Base-by-base conservation (phyloP, 30 jellyfish, hydroid and myxozoan species). In the Nemopilema nomurai region DNA sequence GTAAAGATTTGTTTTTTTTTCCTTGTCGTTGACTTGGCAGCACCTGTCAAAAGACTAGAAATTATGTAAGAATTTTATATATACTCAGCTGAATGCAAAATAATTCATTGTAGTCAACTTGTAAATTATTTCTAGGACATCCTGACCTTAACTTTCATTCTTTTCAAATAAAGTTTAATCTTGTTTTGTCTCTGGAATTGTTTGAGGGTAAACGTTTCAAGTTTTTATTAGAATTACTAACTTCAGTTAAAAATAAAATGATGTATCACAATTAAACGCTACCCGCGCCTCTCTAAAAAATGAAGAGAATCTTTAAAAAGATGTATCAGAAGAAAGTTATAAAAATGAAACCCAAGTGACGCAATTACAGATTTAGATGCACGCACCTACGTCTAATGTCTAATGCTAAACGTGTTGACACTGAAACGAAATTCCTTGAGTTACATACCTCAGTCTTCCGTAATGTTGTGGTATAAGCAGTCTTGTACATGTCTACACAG, bases 21-120 rank as follows among this genome's bases (percentile, higher is more conserved):
- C 88, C 50, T 30, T 79, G 88, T 33, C 69, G 62, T 65, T 79
- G 81, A 79, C 88, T 79, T 79, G 88, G 88, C 67, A 79, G 67
- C 17, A 79, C 88, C 81, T 49, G 30, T 30, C 30, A 16, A 23
- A 41, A 67, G 77, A 67, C 13, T 41, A 41, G 57, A 41, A 41
- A 41, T 41, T 41, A 41, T 41, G 57, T 41, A 41, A 41, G 57
- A 41, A 41, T 41, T 41, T 41, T 41, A 41, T 41, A 41, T 41
- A 41, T 41, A 41, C 57, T 41, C 57, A 41, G 57, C 57, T 41
- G 57, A 41, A 41, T 41, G 57, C 57, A 41, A 41, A 41, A 41
- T 41, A 41, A 41, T 41, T 41, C 57, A 41, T 41, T 41, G 57
- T 41, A 41, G 57, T 41, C 57, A 41, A 41, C 57, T 41, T 41